Percentiles rank a stretch among this genome's conserved stretches.
phyloP scores from a whole-genome alignment of 1,140 invertebrate genomes.

The Heliothis subflexa region DNA sequence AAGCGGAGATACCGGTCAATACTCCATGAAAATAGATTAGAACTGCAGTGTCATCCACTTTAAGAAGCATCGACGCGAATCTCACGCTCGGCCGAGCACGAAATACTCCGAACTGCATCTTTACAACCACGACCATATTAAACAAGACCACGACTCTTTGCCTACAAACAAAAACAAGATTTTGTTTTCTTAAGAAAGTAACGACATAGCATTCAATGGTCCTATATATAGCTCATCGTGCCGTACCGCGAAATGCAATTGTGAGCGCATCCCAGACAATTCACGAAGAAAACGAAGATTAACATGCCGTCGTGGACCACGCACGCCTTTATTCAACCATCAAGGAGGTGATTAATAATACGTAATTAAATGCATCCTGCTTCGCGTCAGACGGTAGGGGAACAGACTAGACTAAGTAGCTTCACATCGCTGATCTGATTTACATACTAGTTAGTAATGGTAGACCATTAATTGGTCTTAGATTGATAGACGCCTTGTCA shows the following conservation, averaged over 20 bases:
- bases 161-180: slow-evolving; percentile 50
- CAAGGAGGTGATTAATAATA: slow-evolving; percentile 60
- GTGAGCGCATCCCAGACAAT: slow-evolving; percentile 39
- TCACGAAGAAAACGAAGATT: slow-evolving; percentile 53
- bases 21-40: slow-evolving; percentile 58
- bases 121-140: slow-evolving; percentile 48
- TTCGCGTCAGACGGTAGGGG: slow-evolving; percentile 26
- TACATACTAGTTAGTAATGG: slow-evolving; percentile 39
- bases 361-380: slow-evolving; percentile 67
- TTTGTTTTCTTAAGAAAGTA: slow-evolving; percentile 46
- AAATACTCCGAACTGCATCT: slow-evolving; percentile 46
- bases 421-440: not conserved
- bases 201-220: slow-evolving; percentile 31
- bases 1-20: slow-evolving; percentile 56
- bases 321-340: slow-evolving; percentile 53
- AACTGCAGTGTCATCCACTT: slow-evolving; percentile 67
- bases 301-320: slow-evolving; percentile 45
- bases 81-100: slow-evolving; percentile 50
- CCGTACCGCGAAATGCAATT: slow-evolving; percentile 36
- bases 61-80: slow-evolving; percentile 58
- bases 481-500: slow-evolving; percentile 41
- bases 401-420: not conserved
- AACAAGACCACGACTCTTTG: slow-evolving; percentile 43
- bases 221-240: slow-evolving; percentile 28
- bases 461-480: slow-evolving; percentile 31